These are phyloP conservation scores for Bagarius yarrelli DNA, from an alignment of 2,113 vertebrate species.

Conservation along the genomic window DNA sequence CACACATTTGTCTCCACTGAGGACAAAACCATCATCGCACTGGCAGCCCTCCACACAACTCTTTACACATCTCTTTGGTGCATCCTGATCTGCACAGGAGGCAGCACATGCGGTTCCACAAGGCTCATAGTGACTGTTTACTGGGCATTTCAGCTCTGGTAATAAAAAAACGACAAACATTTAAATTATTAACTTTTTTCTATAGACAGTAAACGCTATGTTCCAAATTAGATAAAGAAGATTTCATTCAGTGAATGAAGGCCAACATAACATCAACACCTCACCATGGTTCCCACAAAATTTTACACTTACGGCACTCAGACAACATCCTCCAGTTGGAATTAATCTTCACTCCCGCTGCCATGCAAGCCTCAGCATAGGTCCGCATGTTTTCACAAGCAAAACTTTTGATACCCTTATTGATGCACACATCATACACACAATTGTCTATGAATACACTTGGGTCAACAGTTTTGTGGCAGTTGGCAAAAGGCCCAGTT, in stretches of 20 bases:
- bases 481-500: slow-evolving; percentile 65
- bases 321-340: slow-evolving; percentile 36
- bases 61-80: slow-evolving; percentile 41
- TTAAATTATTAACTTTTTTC: background rate
- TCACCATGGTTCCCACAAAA: too few species aligned
- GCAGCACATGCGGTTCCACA: slow-evolving; percentile 60
- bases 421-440: slow-evolving; percentile 67
- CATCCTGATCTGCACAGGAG: slow-evolving; percentile 52
- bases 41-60: slow-evolving; percentile 61
- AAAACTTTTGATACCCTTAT: slow-evolving; percentile 25
- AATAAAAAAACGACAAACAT: background rate
- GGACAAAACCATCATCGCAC: slow-evolving; percentile 59
- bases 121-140: slow-evolving; percentile 59
- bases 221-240: background rate
- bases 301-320: slow-evolving; percentile 55
- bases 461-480: slow-evolving; percentile 62
- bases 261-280: background rate
- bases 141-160: slow-evolving; percentile 59
- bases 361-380: slow-evolving; percentile 66
- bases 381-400: slow-evolving; percentile 65
- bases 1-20: slow-evolving; percentile 57
- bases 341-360: slow-evolving; percentile 42
- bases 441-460: slow-evolving; percentile 66
- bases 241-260: background rate
- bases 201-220: background rate